Conservation (phyloP, 2,113 vertebrate species). For the Globicephala melas region DNA sequence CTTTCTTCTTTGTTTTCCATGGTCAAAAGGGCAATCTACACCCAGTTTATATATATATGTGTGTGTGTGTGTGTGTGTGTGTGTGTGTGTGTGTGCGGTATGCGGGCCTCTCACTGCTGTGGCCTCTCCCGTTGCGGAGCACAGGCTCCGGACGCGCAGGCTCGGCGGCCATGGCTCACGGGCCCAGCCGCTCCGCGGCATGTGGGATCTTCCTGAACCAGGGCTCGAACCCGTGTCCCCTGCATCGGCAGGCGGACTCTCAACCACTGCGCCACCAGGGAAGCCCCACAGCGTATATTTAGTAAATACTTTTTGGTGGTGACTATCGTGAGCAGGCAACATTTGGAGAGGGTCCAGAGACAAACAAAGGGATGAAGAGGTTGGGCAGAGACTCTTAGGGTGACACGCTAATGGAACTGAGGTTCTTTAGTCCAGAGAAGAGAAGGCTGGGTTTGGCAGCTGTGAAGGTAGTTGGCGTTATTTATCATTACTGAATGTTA, state of each 20-base stretch:
- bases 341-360: background rate
- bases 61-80: no score
- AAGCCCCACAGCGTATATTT: background rate
- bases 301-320: background rate
- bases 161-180: no score
- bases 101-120: no score
- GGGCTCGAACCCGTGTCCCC: no score
- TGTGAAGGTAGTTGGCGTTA: background rate
- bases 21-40: background rate
- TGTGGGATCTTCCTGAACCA: no score
- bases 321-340: background rate
- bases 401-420: background rate
- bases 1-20: background rate
- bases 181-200: no score
- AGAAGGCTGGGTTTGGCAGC: background rate
- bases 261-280: no score
- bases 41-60: background rate
- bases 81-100: no score
- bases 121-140: rapidly evolving
- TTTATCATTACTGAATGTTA: background rate
- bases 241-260: no score
- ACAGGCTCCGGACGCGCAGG: rapidly evolving
- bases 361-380: background rate
- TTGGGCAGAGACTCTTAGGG: background rate
- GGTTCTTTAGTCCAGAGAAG: background rate